A percentile compares a stretch with the other conserved stretches of the same genome.
Conservation (phyloP, 1,140 invertebrate genomes). For the Thaumatotibia leucotreta region DNA sequence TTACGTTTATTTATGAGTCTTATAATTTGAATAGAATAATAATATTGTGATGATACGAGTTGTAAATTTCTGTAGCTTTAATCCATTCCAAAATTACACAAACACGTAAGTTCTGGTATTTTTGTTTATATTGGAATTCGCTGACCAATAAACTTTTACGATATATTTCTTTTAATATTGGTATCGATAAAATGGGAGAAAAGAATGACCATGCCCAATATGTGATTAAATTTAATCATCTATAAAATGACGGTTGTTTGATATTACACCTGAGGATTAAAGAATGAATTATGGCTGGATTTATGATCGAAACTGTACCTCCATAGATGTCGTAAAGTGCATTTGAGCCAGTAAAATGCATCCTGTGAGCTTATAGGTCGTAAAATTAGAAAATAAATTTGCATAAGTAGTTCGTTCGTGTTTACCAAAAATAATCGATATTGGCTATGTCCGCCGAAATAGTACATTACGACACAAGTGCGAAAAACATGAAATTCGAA, state of each 20-base stretch:
- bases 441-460: no score
- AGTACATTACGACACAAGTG: no score
- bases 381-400: neutral
- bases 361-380: neutral
- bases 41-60: neutral
- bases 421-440: no score
- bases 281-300: neutral
- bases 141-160: constrained; percentile 42
- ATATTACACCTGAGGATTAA: constrained; percentile 14
- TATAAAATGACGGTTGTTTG: constrained; percentile 33
- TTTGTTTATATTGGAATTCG: constrained; percentile 24
- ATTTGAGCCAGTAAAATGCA: neutral
- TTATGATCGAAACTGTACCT: neutral
- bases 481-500: no score
- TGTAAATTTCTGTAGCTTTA: constrained; percentile 19
- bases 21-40: neutral
- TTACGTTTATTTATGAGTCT: neutral
- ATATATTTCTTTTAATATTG: constrained; percentile 41
- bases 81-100: constrained; percentile 25
- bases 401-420: no score
- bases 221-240: constrained; percentile 38
- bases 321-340: neutral
- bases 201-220: constrained; percentile 14
- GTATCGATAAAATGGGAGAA: constrained; percentile 39
- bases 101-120: constrained; percentile 30